These are phyloP conservation scores for Nibea coibor DNA, from an alignment of 2,113 vertebrate species.

Conservation along the genomic window DNA sequence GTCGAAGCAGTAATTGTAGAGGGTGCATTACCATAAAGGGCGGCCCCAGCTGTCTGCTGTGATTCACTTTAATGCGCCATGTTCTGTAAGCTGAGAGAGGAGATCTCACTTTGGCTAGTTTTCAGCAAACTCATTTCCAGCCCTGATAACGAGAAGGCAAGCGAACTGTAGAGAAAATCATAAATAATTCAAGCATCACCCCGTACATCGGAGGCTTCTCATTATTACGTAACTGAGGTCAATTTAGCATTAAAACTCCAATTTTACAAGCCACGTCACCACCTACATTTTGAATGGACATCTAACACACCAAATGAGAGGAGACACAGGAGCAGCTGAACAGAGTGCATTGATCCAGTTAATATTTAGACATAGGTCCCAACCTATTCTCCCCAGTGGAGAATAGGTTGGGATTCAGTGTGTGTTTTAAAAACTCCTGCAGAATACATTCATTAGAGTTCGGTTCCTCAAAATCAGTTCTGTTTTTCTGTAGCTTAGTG, in stretches of 20 bases:
- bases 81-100: conserved; percentile 67
- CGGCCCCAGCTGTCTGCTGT: conserved; percentile 84
- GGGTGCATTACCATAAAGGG: conserved; percentile 88
- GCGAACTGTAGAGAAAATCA: conserved; percentile 53
- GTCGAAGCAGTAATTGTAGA: conserved; percentile 88
- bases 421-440: background rate
- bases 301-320: background rate
- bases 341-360: background rate
- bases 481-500: background rate
- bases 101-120: conserved; percentile 71
- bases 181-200: conserved; percentile 70
- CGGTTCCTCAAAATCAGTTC: background rate
- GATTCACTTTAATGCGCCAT: conserved; percentile 79
- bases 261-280: conserved; percentile 41
- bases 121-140: conserved; percentile 75
- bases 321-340: background rate
- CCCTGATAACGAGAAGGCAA: conserved; percentile 54
- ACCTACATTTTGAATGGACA: background rate
- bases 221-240: conserved; percentile 54
- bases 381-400: background rate
- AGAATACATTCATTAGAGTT: background rate
- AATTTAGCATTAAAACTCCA: conserved; percentile 49
- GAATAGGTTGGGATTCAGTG: background rate
- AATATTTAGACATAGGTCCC: background rate
- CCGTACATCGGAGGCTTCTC: conserved; percentile 29